Evolutionary conservation across 2,888 invertebrate genomes (phyloP), one percentile per base, ranked within the genome.

Genomic region (Dicyrtoma fusca): DNA sequence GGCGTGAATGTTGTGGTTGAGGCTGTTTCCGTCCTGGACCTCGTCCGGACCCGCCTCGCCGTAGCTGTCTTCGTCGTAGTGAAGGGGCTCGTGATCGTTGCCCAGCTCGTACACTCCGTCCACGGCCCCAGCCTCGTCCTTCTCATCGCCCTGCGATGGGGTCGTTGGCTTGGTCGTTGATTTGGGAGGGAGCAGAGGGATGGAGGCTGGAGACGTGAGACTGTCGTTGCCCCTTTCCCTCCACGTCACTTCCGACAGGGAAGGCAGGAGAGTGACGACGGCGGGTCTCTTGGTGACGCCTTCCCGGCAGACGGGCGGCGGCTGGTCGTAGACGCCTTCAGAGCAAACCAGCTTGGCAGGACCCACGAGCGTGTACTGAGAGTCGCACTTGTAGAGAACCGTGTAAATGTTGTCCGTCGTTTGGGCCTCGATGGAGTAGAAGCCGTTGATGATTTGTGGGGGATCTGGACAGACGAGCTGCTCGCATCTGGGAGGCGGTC

Each of bases 401-500:
- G 92, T 80, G 88, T 91, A 77, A 78, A 83, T 81, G 81, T 83
- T 66, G 5, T 69, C 69, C 1, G 64, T 14, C 69, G 78, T 71
- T 81, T 82, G 66, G 75, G 81, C 62, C 75, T 78, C 44, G 17
- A 81, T 76, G 51, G 77, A 73, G 75, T 79, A 81, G 44, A 74
- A 76, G 8, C 83, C 91, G 81, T 91, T 89, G n/a, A 86, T 81
- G 45, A 91, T 88, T 72, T 86, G 86, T 0, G 88, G 87, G 3
- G 91, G 89, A 5, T 87, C 86, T 77, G 89, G 90, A 82, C 93
- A 93, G 77, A 89, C 88, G 49, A 92, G 87, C 79, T 90, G 91
- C 84, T 94, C 92, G 84, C 95, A 95, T 80, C 90, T 85, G 0
- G 95, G 95, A 64, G 95, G 95, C 1, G 95, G 95, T 57, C 95